phyloP scores from a whole-genome alignment of 2,888 invertebrate species.

The Theretra japonica region DNA sequence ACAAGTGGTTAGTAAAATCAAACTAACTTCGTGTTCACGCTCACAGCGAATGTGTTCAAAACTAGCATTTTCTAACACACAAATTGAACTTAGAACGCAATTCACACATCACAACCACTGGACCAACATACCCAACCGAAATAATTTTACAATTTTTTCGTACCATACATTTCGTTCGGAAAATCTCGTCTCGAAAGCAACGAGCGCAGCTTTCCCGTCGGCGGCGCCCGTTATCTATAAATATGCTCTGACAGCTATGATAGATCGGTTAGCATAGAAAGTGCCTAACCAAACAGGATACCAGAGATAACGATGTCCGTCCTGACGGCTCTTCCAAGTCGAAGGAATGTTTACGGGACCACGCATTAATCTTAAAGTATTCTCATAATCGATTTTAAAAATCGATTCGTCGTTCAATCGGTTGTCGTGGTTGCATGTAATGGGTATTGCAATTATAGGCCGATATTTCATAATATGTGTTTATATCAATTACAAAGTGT shows the following conservation, averaged over 20 bases:
- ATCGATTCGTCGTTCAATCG: background rate
- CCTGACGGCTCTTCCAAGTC: conserved; percentile 45
- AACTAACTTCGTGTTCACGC: no score
- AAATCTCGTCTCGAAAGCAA: conserved; percentile 1
- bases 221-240: conserved; percentile 65
- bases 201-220: conserved; percentile 46
- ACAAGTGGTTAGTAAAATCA: no score
- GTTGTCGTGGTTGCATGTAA: background rate
- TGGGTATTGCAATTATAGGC: background rate
- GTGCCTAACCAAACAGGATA: conserved; percentile 76
- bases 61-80: no score
- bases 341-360: conserved; percentile 26
- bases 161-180: background rate
- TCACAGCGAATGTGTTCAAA: no score
- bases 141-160: background rate
- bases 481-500: conserved; percentile 1
- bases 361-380: background rate
- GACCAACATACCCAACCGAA: no score
- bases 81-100: no score
- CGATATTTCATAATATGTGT: no score
- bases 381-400: conserved; percentile 4
- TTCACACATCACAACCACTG: no score
- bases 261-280: conserved; percentile 75
- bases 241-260: conserved; percentile 72
- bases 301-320: conserved; percentile 72